Evolutionary conservation across 2,888 invertebrate genomes (phyloP), one percentile per base, ranked within the genome.

Genomic region (Dolichopus griseipennis): DNA sequence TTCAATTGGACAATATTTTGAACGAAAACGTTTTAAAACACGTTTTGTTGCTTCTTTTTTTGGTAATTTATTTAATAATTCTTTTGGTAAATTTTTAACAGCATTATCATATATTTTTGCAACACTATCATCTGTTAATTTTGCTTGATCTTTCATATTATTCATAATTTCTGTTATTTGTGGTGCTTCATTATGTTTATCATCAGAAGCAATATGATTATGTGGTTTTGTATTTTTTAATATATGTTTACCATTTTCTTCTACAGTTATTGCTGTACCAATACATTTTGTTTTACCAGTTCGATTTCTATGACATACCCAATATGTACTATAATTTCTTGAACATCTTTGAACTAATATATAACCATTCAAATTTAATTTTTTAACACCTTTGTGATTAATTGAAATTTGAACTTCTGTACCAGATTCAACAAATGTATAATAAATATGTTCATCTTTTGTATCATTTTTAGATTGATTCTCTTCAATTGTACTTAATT

Each of bases 321-420:
- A 52, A 52, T 52, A 52, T 52, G 18, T 18, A 15, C 2, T 15
- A 52, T 18, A 12, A 52, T 18, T 18, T 52, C 18, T 52, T 18
- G 15, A 18, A 18, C 12, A 52, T 52, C 18, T 52, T 52, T 52
- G 9, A 18, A 52, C 52, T 18, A 52, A 52, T 52, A 52, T 18
- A 52, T 52, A 52, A 52, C 52, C 52, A 52, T 52, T 52, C 18
- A 52, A 52, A 52, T 52, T 52, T 52, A 52, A 52, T 52, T n/a
- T 52, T 52, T 52, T 52, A 1, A 52, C 52, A 52, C 52, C 52
- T n/a, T 18, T 52, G 6, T 52, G 52, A n/a, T 15, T 52, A 6
- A 52, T 52, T 18, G n/a, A 12, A 52, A 52, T 52, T 52, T 52
- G 2, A 52, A n/a, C n/a, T 6, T 52, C 52, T 52, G 15, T 52